phyloP scores from a whole-genome alignment of 2,113 vertebrate species.

The Fulmarus glacialis region DNA sequence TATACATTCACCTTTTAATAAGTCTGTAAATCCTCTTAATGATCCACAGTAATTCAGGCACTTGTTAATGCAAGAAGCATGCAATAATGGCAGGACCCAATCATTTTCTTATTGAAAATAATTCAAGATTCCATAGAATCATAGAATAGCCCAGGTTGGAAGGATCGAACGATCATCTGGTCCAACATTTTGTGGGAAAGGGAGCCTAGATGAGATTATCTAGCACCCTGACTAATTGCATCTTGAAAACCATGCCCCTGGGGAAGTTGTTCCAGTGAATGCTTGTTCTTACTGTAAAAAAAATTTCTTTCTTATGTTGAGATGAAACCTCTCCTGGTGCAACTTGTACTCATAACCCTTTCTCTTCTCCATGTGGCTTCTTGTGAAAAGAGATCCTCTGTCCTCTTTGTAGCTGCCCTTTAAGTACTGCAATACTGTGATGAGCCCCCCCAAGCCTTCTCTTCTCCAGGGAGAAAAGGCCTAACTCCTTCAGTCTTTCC shows the following conservation, averaged over 20 bases:
- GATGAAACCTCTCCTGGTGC: background rate
- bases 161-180: background rate
- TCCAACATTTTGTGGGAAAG: background rate
- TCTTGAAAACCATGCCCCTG: background rate
- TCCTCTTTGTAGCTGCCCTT: background rate
- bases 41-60: background rate
- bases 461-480: background rate
- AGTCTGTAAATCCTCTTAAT: background rate
- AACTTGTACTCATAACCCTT: background rate
- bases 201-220: background rate
- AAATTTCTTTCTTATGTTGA: background rate
- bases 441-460: background rate
- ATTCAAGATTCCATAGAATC: background rate
- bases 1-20: background rate
- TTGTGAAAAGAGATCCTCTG: background rate
- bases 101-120: background rate
- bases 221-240: background rate
- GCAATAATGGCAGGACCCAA: rapidly evolving
- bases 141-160: background rate
- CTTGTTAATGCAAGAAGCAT: background rate
- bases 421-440: background rate
- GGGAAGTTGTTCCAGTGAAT: background rate
- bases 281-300: background rate
- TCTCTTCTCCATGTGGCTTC: background rate
- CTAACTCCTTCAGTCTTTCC: background rate